phyloP scores from a whole-genome alignment of 2,113 vertebrate species.

The Nipponia nippon region DNA sequence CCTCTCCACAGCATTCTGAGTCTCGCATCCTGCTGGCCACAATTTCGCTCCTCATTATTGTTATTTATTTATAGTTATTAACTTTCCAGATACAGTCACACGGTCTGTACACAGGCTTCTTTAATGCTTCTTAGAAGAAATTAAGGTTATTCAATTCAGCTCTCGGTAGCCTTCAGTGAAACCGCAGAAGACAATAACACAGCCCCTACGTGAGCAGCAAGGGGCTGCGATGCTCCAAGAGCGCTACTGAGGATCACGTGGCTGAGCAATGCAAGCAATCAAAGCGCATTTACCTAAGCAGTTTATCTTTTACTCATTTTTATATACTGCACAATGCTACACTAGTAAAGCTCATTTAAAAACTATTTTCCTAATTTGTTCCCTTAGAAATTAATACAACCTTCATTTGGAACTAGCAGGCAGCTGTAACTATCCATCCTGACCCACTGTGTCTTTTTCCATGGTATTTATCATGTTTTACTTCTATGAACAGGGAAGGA shows the following conservation, averaged over 20 bases:
- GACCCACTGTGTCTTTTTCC: not conserved
- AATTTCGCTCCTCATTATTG: not conserved
- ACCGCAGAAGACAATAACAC: not conserved
- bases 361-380: not conserved
- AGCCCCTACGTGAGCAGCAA: fast-evolving
- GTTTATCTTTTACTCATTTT: not conserved
- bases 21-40: not conserved
- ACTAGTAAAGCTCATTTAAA: not conserved
- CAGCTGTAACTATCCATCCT: not conserved
- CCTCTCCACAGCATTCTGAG: not conserved
- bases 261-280: not conserved
- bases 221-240: fast-evolving
- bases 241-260: not conserved
- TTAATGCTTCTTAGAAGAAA: not conserved
- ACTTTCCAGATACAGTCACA: not conserved
- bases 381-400: not conserved
- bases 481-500: not conserved
- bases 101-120: not conserved
- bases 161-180: not conserved
- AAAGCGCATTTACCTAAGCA: not conserved
- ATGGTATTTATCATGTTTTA: fast-evolving
- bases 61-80: not conserved
- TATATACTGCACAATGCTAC: not conserved
- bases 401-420: not conserved
- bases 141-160: not conserved